These are phyloP conservation scores for Thomomys bottae DNA, from an alignment of 2,113 vertebrate species.

Conservation along the genomic window DNA sequence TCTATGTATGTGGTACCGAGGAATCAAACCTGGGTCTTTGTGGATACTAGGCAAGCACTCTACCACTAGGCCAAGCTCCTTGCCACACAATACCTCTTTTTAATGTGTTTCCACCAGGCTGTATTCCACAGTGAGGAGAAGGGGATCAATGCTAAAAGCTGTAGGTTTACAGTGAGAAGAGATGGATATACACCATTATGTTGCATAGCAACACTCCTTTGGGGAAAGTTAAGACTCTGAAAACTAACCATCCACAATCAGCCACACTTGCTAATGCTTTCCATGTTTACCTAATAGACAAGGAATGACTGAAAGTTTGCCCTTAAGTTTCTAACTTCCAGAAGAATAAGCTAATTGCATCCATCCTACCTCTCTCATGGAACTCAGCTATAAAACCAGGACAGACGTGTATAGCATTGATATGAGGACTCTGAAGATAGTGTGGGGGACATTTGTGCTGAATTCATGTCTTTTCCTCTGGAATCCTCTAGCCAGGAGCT, in stretches of 20 bases:
- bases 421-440: neutral
- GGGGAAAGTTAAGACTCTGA: neutral
- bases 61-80: no score
- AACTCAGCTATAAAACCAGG: neutral
- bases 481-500: neutral
- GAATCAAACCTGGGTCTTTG: no score
- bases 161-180: neutral
- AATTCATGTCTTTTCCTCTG: neutral
- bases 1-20: no score
- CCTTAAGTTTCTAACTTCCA: neutral
- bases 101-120: neutral
- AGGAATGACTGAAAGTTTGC: neutral
- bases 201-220: neutral
- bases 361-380: neutral
- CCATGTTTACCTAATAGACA: neutral
- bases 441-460: neutral
- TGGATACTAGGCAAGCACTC: no score
- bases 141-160: neutral
- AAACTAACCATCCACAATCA: neutral
- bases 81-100: neutral
- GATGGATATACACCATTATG: neutral
- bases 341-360: neutral
- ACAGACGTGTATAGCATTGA: neutral
- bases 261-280: neutral
- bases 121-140: neutral